Evolutionary conservation across 2,888 invertebrate species (phyloP).

Genomic region (Scaptodrosophila latifasciaeformis): DNA sequence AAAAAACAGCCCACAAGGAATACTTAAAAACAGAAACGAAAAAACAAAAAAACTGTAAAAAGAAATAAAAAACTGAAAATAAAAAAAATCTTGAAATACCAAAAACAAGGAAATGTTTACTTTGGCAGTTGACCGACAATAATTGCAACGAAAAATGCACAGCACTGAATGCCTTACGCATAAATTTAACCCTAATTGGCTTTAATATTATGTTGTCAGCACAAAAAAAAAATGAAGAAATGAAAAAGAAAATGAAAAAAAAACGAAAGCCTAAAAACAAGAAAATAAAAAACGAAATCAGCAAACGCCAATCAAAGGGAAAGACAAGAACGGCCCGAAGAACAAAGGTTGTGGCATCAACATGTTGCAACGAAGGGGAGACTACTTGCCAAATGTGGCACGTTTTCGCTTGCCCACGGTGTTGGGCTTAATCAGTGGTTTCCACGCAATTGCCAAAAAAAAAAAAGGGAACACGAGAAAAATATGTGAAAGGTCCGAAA

Average conservation of each 20-base stretch:
- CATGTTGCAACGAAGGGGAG: constrained; percentile 1
- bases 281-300: constrained; percentile 32
- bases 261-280: constrained; percentile 42
- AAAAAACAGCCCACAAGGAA: constrained; percentile 18
- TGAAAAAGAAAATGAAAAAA: constrained; percentile 50
- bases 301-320: constrained; percentile 57
- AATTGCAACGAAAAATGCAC: not conserved
- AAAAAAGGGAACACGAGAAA: constrained; percentile 12
- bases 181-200: constrained; percentile 69
- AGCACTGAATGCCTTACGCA: constrained; percentile 54
- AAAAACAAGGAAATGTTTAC: constrained; percentile 64
- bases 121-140: constrained; percentile 48
- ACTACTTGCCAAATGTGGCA: constrained; percentile 59
- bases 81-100: constrained; percentile 33
- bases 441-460: constrained; percentile 57
- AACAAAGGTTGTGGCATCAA: too few relatives aligned
- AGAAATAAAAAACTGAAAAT: constrained; percentile 7
- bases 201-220: constrained; percentile 69
- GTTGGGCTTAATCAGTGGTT: constrained; percentile 61
- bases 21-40: constrained; percentile 11
- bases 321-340: constrained; percentile 27
- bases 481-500: constrained; percentile 54
- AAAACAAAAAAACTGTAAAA: constrained; percentile 19
- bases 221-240: constrained; percentile 30
- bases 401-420: constrained; percentile 56